Percentiles rank a stretch among this genome's conserved stretches.
Evolutionary conservation across 2,113 vertebrate genomes (phyloP).

Genomic region (Garra rufa): DNA sequence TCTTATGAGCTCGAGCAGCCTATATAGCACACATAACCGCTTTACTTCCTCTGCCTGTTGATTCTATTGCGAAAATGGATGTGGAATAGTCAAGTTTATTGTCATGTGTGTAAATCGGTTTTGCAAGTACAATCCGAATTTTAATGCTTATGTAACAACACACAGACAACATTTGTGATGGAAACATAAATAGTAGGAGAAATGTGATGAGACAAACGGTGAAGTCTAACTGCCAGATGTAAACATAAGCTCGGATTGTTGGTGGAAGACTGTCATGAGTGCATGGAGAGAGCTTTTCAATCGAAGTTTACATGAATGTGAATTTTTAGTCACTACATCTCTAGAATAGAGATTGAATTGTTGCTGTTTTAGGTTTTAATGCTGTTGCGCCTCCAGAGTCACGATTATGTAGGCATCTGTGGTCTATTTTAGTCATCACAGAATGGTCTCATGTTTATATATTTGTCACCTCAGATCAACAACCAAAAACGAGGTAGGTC

Average conservation of each 20-base stretch:
- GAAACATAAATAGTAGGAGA: background rate
- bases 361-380: background rate
- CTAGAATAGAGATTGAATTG: background rate
- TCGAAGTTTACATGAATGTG: background rate
- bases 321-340: too few relatives aligned
- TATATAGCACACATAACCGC: background rate
- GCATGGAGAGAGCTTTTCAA: background rate
- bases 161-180: background rate
- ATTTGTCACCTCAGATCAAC: slow-evolving; percentile 9
- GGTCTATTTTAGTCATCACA: slow-evolving; percentile 38
- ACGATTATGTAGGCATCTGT: slow-evolving; percentile 41
- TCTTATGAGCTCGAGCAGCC: background rate
- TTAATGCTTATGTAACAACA: background rate
- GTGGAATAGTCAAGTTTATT: background rate
- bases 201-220: background rate
- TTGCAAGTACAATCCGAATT: background rate
- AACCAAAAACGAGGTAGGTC: background rate
- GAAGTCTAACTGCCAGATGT: background rate
- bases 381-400: slow-evolving; percentile 27
- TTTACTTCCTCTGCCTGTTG: slow-evolving; percentile 56
- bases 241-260: background rate
- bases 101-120: background rate
- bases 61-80: slow-evolving; percentile 36
- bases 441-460: background rate
- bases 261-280: background rate